A percentile compares a stretch with the other conserved stretches of the same genome.
Conservation (phyloP, 2,113 vertebrate genomes). For the Platichthys flesus region DNA sequence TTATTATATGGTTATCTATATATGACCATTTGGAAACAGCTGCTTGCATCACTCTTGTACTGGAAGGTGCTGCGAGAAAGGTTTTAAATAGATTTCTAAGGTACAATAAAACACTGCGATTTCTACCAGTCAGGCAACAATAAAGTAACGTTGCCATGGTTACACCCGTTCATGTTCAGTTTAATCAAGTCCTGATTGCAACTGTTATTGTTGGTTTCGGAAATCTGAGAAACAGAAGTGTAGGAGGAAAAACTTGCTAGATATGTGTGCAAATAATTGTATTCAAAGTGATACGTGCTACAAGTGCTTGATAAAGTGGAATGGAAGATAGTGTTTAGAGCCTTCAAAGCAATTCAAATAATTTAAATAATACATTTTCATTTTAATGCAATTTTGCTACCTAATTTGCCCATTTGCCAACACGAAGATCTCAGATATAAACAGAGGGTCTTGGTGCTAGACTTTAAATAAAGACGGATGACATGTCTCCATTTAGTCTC, state of each 20-base stretch:
- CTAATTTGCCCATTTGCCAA: too few relatives aligned
- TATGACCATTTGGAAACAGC: neutral
- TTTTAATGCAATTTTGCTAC: too few relatives aligned
- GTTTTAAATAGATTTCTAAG: conserved; percentile 51
- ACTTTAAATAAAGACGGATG: too few relatives aligned
- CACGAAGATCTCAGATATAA: too few relatives aligned
- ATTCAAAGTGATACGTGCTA: neutral
- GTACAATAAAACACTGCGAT: conserved; percentile 33
- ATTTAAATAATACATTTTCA: too few relatives aligned
- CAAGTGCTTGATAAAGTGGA: neutral
- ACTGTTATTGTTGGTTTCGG: conserved; percentile 16
- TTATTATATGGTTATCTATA: neutral
- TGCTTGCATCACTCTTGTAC: too few relatives aligned
- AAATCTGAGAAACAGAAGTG: conserved; percentile 20
- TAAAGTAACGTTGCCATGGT: conserved; percentile 61
- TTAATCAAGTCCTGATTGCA: conserved; percentile 60
- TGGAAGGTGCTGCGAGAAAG: neutral
- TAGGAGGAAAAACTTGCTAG: neutral
- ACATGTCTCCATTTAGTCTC: neutral
- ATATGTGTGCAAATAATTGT: neutral
- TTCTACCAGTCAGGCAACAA: conserved; percentile 37
- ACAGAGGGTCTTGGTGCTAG: too few relatives aligned
- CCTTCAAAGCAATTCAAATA: neutral
- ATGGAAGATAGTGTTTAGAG: neutral
- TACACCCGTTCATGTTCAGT: conserved; percentile 38